A percentile compares a stretch with the other conserved stretches of the same genome.
phyloP scores from a whole-genome alignment of 2,888 invertebrate genomes.

The Candidula unifasciata region DNA sequence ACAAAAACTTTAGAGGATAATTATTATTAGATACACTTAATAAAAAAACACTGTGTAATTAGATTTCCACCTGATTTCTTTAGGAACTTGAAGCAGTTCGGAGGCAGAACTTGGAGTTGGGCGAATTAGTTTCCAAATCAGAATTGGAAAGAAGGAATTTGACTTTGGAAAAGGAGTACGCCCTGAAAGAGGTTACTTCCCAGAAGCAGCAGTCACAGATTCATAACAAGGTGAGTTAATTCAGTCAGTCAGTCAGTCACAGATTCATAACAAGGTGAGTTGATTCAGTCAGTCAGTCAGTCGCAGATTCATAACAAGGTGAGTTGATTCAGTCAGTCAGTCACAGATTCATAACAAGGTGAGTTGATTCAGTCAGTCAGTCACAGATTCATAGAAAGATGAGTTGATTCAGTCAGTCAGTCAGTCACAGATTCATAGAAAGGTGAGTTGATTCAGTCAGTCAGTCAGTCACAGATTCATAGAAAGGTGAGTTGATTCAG shows the following conservation, averaged over 20 bases:
- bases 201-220: slow-evolving; percentile 33
- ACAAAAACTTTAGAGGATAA: no score
- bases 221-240: slow-evolving; percentile 37
- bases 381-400: slow-evolving; percentile 40
- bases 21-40: no score
- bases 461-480: no score
- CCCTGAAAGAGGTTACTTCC: slow-evolving; percentile 23
- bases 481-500: no score
- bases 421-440: slow-evolving; percentile 36
- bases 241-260: background rate
- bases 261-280: slow-evolving; percentile 40
- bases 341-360: slow-evolving; percentile 40
- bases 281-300: background rate
- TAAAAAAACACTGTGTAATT: no score
- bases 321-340: background rate
- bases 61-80: background rate
- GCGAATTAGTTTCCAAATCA: slow-evolving; percentile 25
- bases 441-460: slow-evolving; percentile 17
- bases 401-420: background rate
- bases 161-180: slow-evolving; percentile 44
- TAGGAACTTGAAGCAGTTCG: slow-evolving; percentile 34
- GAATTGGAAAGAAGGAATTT: slow-evolving; percentile 28
- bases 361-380: background rate
- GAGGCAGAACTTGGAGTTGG: slow-evolving; percentile 34
- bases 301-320: slow-evolving; percentile 39